Evolutionary conservation across 2,888 invertebrate genomes (phyloP), one percentile per base, ranked within the genome.

Genomic region (Emmelina monodactyla): DNA sequence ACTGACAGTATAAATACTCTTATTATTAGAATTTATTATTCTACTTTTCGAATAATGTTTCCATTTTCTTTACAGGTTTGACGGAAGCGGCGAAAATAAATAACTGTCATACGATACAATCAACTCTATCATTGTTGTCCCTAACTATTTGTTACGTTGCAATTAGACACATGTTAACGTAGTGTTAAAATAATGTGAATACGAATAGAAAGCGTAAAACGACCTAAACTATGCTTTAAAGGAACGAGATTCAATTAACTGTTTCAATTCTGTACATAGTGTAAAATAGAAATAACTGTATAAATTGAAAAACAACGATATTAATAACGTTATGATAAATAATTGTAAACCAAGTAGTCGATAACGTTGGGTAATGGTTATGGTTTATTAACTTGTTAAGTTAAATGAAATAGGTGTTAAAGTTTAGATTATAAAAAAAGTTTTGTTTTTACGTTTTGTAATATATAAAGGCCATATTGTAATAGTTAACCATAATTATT

Each of bases 191-290:
- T 19, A 19, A 19, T 19, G 5, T 19, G 19, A 28, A n/a, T 28
- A 28, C 5, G 9, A 19, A 19, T 19, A 19, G 5, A 14, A 16
- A 28, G 9, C 9, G 19, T 19, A 19, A 6, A 9, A 6, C 9
- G 9, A 19, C 9, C 37, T 40, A 39, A 45, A 44, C 40, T 50
- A 49, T 49, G 53, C 51, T 50, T 49, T 50, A 44, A 36, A 39
- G 46, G 44, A 62, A 62, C 53, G 66, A 70, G 66, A 73, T 72
- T 63, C 63, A 64, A 73, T 70, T 71, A 69, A 63, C 54, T 54
- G 58, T 62, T 68, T 66, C 55, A 62, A 62, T 58, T 63, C 44
- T 76, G 76, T 75, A 75, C 67, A 75, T 75, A 75, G n/a, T n/a
- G n/a, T n/a, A 43, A 43, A 32, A 31, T 19, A 28, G 31, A 33